Base-by-base conservation (phyloP, 1,140 invertebrate species). In the Heliconius hewitsoni region DNA sequence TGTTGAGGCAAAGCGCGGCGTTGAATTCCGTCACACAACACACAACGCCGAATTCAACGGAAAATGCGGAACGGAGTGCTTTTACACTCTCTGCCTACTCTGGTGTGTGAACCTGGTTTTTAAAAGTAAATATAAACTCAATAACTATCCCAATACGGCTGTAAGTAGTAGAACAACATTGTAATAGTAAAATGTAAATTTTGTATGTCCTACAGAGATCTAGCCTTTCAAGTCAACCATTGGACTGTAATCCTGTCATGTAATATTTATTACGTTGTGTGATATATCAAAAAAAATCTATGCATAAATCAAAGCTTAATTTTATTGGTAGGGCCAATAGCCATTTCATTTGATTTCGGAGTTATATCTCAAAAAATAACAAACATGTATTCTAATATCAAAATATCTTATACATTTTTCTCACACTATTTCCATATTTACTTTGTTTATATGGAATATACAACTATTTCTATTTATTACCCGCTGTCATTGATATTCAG, bases 201-300 rank as follows among this genome's bases (percentile, higher is more conserved):
- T 55, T 60, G 6, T 37, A 66, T 66, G 30, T 66, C 27, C 11
- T 30, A 16, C 13, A 57, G 55, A 57, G 55, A 23, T 9, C 11
- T 30, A 66, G 27, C 27, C 60, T 66, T 66, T 27, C 60, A 66
- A 66, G 60, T 30, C 60, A 66, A 66, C 60, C 60, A 30, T 1
- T 66, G 60, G 60, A 66, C 60, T 30, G 27, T 66, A 66, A 5
- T 66, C 60, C 27, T 66, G 60, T 66, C 60, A 66, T 30, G 11
- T 66, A 30, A 13, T 30, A 30, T 30, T 66, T 66, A 30, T 66
- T 27, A 66, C 60, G 3, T 23, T 66, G 23, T 66, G 27, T 66
- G 23, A 30, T 66, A 66, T 66, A 1, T 66, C 60, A 66, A 66
- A 66, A 27, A n/a, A 66, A 30, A 66, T 66, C 60, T 66, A 66